Percentiles rank a stretch among this genome's conserved stretches.
phyloP scores from a whole-genome alignment of 2,888 invertebrate species.

The Crepidodera aurea region DNA sequence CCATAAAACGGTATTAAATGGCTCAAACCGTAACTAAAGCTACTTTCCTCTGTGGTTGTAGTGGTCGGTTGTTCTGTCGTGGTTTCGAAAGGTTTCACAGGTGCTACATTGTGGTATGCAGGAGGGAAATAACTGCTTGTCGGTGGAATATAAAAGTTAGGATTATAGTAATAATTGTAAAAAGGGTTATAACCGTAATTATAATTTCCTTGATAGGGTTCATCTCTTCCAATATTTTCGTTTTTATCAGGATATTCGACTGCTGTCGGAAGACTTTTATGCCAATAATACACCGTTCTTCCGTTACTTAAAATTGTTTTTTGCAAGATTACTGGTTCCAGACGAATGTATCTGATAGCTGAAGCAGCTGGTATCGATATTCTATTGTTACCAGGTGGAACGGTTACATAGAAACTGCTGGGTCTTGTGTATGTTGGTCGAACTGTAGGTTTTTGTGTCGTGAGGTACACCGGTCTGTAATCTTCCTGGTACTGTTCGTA shows the following conservation, averaged over 20 bases:
- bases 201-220: neutral
- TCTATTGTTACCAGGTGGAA: constrained; percentile 33
- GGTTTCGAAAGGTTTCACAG: constrained; percentile 21
- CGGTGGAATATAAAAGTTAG: neutral
- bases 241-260: constrained; percentile 33
- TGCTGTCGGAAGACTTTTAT: constrained; percentile 54
- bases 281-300: constrained; percentile 57
- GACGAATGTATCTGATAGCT: constrained; percentile 54
- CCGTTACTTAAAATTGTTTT: constrained; percentile 58
- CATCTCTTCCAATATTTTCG: constrained; percentile 3
- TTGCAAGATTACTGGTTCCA: constrained; percentile 59
- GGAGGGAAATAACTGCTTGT: constrained; percentile 13
- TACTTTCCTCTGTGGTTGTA: constrained; percentile 34
- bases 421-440: constrained; percentile 35
- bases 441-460: constrained; percentile 26
- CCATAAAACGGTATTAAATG: constrained; percentile 40
- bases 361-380: constrained; percentile 28
- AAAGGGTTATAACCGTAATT: neutral
- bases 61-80: constrained; percentile 35
- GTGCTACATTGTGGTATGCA: neutral
- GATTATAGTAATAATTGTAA: constrained; percentile 15
- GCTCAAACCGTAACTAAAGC: constrained; percentile 36
- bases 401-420: constrained; percentile 52
- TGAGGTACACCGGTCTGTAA: constrained; percentile 36
- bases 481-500: constrained; percentile 16